Evolutionary conservation across 2,113 vertebrate genomes (phyloP), one percentile per base, ranked within the genome.

Genomic region (Bujurquina vittata): DNA sequence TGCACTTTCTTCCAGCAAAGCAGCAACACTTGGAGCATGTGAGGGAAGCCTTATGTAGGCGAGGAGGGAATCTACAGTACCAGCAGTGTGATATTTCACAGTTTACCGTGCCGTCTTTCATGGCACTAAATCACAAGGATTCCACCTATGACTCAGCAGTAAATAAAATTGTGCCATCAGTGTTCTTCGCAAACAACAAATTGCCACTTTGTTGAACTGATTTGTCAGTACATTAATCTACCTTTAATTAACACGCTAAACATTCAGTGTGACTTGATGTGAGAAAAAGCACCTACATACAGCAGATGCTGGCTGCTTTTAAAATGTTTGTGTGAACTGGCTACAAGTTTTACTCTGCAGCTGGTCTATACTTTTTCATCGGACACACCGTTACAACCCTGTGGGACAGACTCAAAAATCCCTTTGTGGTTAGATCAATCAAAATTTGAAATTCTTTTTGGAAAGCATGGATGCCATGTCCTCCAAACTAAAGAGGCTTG

Each of bases 51-150:
- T 84, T 54, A 87, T 49, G 92, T 87, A 17, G 85, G 87, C 84
- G 84, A 87, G 55, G 57, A 88, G 92, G 88, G 91, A 90, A 75
- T 88, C 87, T 84, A 75, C 93, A 84, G 75, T 17, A 40, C 80
- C 35, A 40, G 84, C 56, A 76, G 87, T 91, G 94, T 89, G 93
- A 94, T 83, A 87, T 92, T 83, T 93, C 88, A 85, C 91, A 91
- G 77, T 86, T 91, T 76, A 79, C 62, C 69, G 52, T 75, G 67
- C 31, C 58, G 63, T 81, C 83, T 79, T 75, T 79, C 77, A 62
- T 61, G 62, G 81, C 86, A 31, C 76, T 54, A 59, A 79, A 88
- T 93, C 90, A 89, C 80, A 20, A 93, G 88, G 85, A 79, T 87
- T 89, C 88, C 89, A 80, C 84, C 73, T 52, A 5, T 90, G 92